These are phyloP conservation scores for Euzetes globulus DNA, from an alignment of 2,888 invertebrate genomes.

Conservation along the genomic window DNA sequence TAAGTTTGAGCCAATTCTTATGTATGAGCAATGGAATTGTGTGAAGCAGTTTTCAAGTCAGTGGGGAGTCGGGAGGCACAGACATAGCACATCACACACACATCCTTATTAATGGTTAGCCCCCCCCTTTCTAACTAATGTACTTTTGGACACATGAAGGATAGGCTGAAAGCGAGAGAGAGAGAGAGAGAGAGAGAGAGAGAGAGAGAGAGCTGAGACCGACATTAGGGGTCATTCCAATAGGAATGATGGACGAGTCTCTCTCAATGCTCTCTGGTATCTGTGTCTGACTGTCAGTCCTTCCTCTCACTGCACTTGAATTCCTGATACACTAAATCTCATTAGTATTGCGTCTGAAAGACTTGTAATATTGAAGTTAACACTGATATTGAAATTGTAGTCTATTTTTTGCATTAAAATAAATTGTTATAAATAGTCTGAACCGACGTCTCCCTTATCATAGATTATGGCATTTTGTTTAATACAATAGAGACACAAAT, in stretches of 20 bases:
- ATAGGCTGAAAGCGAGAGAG: too few species aligned
- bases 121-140: too few species aligned
- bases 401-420: neutral
- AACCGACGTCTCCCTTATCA: neutral
- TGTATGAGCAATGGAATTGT: too few species aligned
- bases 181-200: too few species aligned
- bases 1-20: too few species aligned
- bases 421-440: neutral
- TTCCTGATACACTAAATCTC: neutral
- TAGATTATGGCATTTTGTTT: too few species aligned
- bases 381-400: neutral
- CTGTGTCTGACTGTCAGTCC: slow-evolving; percentile 3
- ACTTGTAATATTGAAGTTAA: neutral
- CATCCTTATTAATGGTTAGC: too few species aligned
- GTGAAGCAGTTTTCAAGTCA: too few species aligned
- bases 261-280: slow-evolving; percentile 28
- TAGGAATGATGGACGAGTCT: neutral
- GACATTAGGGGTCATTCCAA: slow-evolving; percentile 11
- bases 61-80: too few species aligned
- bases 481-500: too few species aligned
- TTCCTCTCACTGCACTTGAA: neutral
- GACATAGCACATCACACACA: too few species aligned
- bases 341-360: neutral
- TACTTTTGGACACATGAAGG: too few species aligned
- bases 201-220: neutral